A percentile compares a stretch with the other conserved stretches of the same genome.
These are phyloP conservation scores for Buphagus erythrorhynchus DNA, from an alignment of 2,797 vertebrate genomes.

Conservation along the genomic window DNA sequence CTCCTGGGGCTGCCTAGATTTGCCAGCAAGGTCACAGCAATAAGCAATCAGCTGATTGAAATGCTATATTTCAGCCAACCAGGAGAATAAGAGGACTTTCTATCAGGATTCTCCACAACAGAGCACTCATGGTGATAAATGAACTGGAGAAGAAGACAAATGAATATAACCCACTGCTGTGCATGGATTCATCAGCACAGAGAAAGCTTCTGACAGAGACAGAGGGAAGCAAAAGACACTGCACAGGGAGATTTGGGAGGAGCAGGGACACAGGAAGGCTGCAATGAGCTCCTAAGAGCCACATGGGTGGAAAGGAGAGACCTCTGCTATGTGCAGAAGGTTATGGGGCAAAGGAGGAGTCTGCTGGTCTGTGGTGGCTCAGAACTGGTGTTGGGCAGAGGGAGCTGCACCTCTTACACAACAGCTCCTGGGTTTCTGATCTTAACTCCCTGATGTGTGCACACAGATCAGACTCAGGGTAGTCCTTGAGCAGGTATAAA, in stretches of 20 bases:
- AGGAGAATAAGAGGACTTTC: slow-evolving; percentile 49
- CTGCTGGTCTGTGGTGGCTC: background rate
- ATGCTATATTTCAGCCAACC: slow-evolving; percentile 13
- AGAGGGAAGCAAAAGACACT: background rate
- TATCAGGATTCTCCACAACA: slow-evolving; percentile 62
- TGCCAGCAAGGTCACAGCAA: slow-evolving; percentile 8
- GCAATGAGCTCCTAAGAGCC: background rate
- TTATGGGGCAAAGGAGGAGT: background rate
- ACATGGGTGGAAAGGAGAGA: background rate
- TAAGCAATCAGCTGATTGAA: slow-evolving; percentile 64
- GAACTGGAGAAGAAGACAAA: slow-evolving; percentile 69
- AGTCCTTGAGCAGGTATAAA: background rate
- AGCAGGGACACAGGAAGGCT: background rate
- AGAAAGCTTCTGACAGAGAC: slow-evolving; percentile 34
- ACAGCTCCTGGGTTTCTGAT: background rate
- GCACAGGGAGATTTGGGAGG: background rate
- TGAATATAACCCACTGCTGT: slow-evolving; percentile 53
- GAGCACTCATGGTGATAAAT: slow-evolving; percentile 65
- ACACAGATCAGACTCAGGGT: background rate
- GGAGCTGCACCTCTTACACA: background rate
- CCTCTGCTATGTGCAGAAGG: background rate
- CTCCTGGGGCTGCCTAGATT: slow-evolving; percentile 37
- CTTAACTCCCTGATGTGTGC: background rate
- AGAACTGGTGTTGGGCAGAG: background rate
- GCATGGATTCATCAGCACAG: slow-evolving; percentile 55